Base-by-base conservation (phyloP, 2,888 invertebrate genomes). In the Spodoptera picta region DNA sequence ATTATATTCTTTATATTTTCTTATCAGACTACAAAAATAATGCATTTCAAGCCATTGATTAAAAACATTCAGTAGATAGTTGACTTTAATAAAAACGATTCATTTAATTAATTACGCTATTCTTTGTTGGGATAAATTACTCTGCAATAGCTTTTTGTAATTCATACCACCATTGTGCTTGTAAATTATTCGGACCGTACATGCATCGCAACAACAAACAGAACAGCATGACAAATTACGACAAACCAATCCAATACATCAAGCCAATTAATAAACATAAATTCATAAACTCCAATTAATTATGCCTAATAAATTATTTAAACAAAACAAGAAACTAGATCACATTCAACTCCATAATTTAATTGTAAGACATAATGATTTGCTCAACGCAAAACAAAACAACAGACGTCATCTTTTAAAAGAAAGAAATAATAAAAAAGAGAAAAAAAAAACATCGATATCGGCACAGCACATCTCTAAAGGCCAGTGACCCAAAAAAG, bases 401-500 rank as follows among this genome's bases (percentile, higher is more conserved):
- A 75, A 69, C 65, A 75, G 31, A 78, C 81, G 71, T 79, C 83
- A 71, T 76, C 71, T 59, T 65, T 65, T 74, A 47, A 60, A 79
- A 65, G 75, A 68, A 65, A 64, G 62, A 51, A 71, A 69, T 24
- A 55, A 71, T 68, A 41, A 69, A 53, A 50, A 60, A 12, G 27
- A 66, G 65, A 36, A 62, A 78, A 77, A 78, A 77, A 73, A 75
- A 74, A 14, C 65, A 83, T 84, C 79, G 83, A 85, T 84, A 86
- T 83, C 83, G 73, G 81, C 82, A 76, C 73, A 69, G 83, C 81
- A 77, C 92, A 90, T 85, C 92, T 90, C 91, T 92, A 80, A 83
- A 84, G 93, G 93, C 83, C 92, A 90, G 81, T 92, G 93, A 93
- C 92, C 92, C 86, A 90, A 91, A 93, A 92, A 89, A 89, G 85